phyloP scores from a whole-genome alignment of 2,797 vertebrate genomes.

The Menidia menidia region DNA sequence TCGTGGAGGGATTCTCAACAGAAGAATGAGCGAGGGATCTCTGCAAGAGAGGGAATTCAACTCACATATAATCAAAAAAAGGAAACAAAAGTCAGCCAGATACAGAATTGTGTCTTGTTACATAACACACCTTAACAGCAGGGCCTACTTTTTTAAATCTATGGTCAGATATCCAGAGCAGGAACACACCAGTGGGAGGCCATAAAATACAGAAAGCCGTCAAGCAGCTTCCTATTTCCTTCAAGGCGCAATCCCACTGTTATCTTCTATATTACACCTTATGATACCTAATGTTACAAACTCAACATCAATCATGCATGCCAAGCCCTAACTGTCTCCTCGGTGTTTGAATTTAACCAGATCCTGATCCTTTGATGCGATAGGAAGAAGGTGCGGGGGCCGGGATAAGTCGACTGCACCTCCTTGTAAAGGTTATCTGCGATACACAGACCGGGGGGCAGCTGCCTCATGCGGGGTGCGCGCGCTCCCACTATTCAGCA shows the following conservation, averaged over 20 bases:
- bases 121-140: constrained; percentile 57
- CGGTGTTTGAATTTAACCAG: constrained; percentile 76
- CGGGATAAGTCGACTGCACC: constrained; percentile 77
- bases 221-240: constrained; percentile 63
- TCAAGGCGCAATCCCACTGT: constrained; percentile 63
- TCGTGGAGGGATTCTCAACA: constrained; percentile 50
- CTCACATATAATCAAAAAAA: constrained; percentile 3
- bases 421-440: constrained; percentile 82
- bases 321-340: constrained; percentile 67
- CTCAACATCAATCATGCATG: constrained; percentile 81
- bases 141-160: constrained; percentile 46
- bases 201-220: constrained; percentile 67
- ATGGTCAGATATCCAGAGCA: constrained; percentile 57
- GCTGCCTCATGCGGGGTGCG: constrained; percentile 67
- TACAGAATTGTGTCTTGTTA: constrained; percentile 41
- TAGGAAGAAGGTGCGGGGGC: constrained; percentile 69
- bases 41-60: constrained; percentile 21
- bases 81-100: constrained; percentile 20
- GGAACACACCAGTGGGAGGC: constrained; percentile 50
- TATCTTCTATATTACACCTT: constrained; percentile 77
- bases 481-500: constrained; percentile 58
- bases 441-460: constrained; percentile 80
- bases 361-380: constrained; percentile 77
- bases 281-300: constrained; percentile 79
- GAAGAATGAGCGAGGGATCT: constrained; percentile 32